Conservation (phyloP, 2,888 invertebrate species). For the Syrista parreyssii region DNA sequence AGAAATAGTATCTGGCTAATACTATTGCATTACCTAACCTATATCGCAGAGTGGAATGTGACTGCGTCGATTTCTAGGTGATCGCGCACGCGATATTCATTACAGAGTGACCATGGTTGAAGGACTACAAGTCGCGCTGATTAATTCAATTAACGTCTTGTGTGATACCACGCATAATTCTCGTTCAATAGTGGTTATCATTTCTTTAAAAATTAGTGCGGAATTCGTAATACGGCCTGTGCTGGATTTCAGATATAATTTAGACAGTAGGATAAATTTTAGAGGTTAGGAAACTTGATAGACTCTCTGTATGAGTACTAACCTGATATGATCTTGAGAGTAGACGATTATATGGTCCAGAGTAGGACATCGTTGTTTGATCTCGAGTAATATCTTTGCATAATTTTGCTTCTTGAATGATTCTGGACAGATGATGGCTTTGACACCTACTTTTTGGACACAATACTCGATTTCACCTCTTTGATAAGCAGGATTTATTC, state of each 20-base stretch:
- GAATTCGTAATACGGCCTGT: too few relatives aligned
- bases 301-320: slow-evolving; percentile 23
- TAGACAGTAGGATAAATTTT: not conserved
- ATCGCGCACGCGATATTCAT: slow-evolving; percentile 51
- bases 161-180: not conserved
- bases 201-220: not conserved
- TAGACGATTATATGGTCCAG: slow-evolving; percentile 61
- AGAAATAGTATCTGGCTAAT: not conserved
- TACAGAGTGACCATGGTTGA: slow-evolving; percentile 21
- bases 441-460: slow-evolving; percentile 77
- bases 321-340: slow-evolving; percentile 49
- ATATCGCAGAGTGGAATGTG: slow-evolving; percentile 26
- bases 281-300: not conserved
- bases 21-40: slow-evolving; percentile 26
- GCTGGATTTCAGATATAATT: too few relatives aligned
- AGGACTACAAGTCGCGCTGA: not conserved
- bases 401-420: slow-evolving; percentile 75
- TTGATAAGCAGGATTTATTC: slow-evolving; percentile 82
- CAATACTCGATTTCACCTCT: slow-evolving; percentile 78
- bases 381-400: slow-evolving; percentile 70
- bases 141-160: not conserved
- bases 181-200: not conserved
- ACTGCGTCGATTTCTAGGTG: slow-evolving; percentile 23
- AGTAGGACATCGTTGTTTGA: slow-evolving; percentile 71
- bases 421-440: slow-evolving; percentile 75